These are phyloP conservation scores for Tribolium madens DNA, from an alignment of 1,140 invertebrate genomes.

Conservation along the genomic window DNA sequence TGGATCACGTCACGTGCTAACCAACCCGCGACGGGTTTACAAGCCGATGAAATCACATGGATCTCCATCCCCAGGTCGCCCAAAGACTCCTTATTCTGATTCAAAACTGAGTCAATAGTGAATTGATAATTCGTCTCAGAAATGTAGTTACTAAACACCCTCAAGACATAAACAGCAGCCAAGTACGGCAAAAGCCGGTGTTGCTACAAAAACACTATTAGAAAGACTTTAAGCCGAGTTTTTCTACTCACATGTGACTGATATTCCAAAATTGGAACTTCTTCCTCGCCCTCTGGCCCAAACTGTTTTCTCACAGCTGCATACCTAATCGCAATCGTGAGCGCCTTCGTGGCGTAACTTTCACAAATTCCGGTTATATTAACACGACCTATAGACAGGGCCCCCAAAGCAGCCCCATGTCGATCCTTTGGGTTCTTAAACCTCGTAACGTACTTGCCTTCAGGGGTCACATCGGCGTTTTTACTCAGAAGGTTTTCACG, in stretches of 20 bases:
- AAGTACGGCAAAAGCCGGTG: constrained; percentile 91
- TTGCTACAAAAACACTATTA: constrained; percentile 75
- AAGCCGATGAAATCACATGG: constrained; percentile 89
- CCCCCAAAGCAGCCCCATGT: constrained; percentile 85
- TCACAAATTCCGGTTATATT: constrained; percentile 80
- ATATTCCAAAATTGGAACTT: constrained; percentile 92
- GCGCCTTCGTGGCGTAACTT: constrained; percentile 77
- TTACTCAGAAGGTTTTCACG: constrained; percentile 86
- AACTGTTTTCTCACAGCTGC: constrained; percentile 92
- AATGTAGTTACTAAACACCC: constrained; percentile 76
- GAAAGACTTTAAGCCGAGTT: background rate
- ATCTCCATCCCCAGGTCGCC: constrained; percentile 77
- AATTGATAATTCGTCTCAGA: constrained; percentile 56
- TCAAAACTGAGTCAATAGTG: constrained; percentile 54
- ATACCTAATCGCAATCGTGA: constrained; percentile 91
- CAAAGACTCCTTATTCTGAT: constrained; percentile 56
- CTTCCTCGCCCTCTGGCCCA: constrained; percentile 76
- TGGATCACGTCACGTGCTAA: constrained; percentile 85
- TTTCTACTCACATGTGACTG: constrained; percentile 78
- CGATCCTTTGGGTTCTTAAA: constrained; percentile 83
- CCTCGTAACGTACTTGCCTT: constrained; percentile 84
- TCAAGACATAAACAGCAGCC: constrained; percentile 83
- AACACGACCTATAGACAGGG: constrained; percentile 85
- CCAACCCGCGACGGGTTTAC: constrained; percentile 91
- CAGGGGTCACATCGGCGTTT: constrained; percentile 86